Evolutionary conservation across 35 echinoderm and acorn worm species (phyloP).

Genomic region (Heliocidaris erythrogramma): DNA sequence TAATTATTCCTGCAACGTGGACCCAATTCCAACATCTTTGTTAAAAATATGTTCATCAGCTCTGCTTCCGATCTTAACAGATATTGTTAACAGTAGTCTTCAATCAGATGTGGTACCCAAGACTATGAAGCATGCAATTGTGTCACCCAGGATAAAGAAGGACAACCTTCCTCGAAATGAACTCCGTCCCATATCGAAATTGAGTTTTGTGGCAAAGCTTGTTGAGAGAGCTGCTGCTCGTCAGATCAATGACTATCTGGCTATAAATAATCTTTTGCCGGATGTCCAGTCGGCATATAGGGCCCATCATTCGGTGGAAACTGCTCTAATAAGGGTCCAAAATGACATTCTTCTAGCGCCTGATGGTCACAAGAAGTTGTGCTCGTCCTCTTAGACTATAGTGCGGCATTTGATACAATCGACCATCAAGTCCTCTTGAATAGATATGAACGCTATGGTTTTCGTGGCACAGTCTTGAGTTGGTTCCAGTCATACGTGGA

Average conservation of each 20-base stretch:
- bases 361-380: no score
- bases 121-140: not conserved
- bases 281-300: no score
- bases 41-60: not conserved
- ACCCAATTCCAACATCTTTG: not conserved
- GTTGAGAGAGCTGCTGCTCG: not conserved
- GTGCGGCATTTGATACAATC: no score
- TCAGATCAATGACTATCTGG: not conserved
- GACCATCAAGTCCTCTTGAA: no score
- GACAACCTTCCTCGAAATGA: slow-evolving; percentile 1
- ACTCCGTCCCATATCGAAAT: slow-evolving; percentile 1
- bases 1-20: not conserved
- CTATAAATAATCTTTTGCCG: not conserved
- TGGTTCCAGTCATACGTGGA: no score
- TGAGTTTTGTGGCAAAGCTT: not conserved
- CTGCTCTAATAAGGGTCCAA: no score
- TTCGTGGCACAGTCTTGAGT: not conserved
- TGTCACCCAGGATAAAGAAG: not conserved
- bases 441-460: no score
- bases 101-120: no score
- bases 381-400: no score
- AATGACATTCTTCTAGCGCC: no score
- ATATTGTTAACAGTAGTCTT: not conserved
- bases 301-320: no score
- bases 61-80: not conserved